Evolutionary conservation across 2,888 invertebrate species (phyloP), one percentile per base, ranked within the genome.

Genomic region (Eremobia ochroleuca): DNA sequence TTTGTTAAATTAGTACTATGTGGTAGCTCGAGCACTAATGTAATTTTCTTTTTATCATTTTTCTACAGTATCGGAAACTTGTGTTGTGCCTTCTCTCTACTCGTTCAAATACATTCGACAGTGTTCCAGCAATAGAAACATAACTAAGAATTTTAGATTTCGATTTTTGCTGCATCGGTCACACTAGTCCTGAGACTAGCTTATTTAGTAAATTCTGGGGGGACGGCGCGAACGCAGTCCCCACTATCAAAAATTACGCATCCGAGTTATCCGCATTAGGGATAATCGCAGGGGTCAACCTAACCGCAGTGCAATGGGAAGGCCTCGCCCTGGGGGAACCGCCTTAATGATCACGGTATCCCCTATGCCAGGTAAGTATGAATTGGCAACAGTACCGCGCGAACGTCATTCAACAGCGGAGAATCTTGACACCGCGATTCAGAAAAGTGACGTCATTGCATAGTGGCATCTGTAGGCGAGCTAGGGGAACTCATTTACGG

Each of bases 281-380:
- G 80, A 83, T 81, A 81, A 77, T 83, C 78, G 82, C 79, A 79
- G 28, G 68, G 85, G 81, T 81, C 72, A 81, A 79, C 81, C 62
- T 28, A 49, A 34, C 64, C 69, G 81, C 81, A 79, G 81, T 81
- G 85, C 72, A 84, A 79, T 73, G 65, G 72, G 9, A 34, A 73
- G 71, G 71, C 43, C 84, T 81, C 81, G 81, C 84, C 79, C 81
- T 83, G 79, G 81, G 81, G 84, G 84, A 83, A 79, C 79, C 80
- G 85, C 84, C 85, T 72, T 31, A 0, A 0, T 84, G 81, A 84
- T 79, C 81, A 81, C 81, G 73, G 80, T 84, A 21, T 73, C 81
- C 73, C 69, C 85, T 73, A 82, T 85, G 85, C 85, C 82, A 82
- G 82, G 82, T 82, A 85, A 82, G 85, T 85, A 80, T 85, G 85